Base-by-base conservation (phyloP, 2,797 vertebrate genomes). In the Betta splendens region DNA sequence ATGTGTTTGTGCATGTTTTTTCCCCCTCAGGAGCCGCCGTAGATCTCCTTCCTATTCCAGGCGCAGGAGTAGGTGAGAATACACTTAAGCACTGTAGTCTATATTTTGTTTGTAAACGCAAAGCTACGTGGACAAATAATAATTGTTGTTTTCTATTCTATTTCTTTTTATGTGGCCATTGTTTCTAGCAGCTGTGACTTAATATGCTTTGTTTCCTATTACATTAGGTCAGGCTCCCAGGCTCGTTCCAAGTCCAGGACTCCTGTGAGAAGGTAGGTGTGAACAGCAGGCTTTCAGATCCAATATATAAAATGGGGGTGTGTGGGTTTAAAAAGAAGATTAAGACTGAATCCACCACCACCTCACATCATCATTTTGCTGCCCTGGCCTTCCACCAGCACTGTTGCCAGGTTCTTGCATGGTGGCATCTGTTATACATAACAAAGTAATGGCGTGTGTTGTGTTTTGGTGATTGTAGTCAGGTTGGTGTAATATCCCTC, bases 21-120 rank as follows among this genome's bases (percentile, higher is more conserved):
- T 63, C 42, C 1, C 15, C 40, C 10, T 43, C 44, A 77, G 75
- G 72, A 91, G 93, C 76, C 84, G 84, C 4, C 86, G 90, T 26
- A 75, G 91, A 35, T 93, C 92, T 55, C 89, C 92, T 1, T 94
- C 93, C 5, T 93, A 93, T 47, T 85, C 92, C 61, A 92, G 91
- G 55, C 91, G 88, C 74, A 89, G 90, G 57, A 93, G 91, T 89
- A 90, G 91, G 93, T 94, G 50, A 82, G 69, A 20, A 36, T 0
- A 9, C 3, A 22, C 13, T 12, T 35, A 4, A 7, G 7, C 11
- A 16, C n/a, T 20, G 4, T n/a, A 16, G 2, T 2, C 17, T 13
- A 6, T 3, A 9, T 22, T n/a, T n/a, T n/a, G n/a, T n/a, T 29
- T 1, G 20, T 33, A n/a, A n/a, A n/a, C n/a, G n/a, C n/a, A n/a